Conservation (phyloP, 2,888 invertebrate species). For the Steromphala cineraria region DNA sequence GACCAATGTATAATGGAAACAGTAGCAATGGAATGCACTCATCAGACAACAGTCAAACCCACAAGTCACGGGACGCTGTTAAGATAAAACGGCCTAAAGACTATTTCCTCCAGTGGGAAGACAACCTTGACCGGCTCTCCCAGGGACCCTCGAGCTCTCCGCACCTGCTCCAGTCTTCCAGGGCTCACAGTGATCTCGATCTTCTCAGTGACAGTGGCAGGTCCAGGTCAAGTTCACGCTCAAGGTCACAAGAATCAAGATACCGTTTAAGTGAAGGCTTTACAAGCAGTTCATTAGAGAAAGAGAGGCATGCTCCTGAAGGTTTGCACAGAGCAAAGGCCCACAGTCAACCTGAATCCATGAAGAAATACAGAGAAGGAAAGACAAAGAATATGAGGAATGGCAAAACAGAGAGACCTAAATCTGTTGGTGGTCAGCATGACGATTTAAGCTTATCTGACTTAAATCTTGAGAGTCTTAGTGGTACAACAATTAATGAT, state of each 20-base stretch:
- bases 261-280: not conserved
- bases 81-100: conserved; percentile 44
- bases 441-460: not conserved
- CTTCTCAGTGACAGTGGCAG: not conserved
- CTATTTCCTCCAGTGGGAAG: conserved; percentile 45
- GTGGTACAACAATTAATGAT: not conserved
- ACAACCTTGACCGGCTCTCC: conserved; percentile 44
- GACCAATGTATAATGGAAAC: too few relatives aligned
- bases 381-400: not conserved
- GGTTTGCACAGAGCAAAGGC: not conserved
- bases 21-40: too few relatives aligned
- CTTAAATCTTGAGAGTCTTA: not conserved
- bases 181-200: not conserved
- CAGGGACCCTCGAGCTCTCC: conserved; percentile 24
- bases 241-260: conserved; percentile 13
- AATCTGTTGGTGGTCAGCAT: not conserved
- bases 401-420: not conserved
- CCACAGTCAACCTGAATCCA: not conserved
- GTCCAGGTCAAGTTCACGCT: conserved; percentile 15
- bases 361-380: not conserved
- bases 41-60: not conserved
- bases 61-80: not conserved
- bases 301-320: not conserved
- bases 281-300: not conserved
- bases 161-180: conserved; percentile 1